phyloP scores from a whole-genome alignment of 1,140 invertebrate genomes.

The Bradysia coprophila region DNA sequence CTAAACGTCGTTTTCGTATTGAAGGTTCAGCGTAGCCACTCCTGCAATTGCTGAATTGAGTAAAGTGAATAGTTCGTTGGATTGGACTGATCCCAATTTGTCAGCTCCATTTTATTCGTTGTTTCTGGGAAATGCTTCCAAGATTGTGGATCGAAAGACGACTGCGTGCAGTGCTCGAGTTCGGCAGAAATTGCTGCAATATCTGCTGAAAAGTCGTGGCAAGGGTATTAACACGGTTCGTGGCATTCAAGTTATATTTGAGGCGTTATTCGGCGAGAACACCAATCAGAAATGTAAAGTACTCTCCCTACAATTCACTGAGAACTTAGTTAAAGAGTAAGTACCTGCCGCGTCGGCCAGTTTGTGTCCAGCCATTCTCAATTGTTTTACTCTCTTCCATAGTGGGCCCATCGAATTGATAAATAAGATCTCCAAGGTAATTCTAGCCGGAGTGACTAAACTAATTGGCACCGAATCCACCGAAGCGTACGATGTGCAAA shows the following conservation, averaged over 20 bases:
- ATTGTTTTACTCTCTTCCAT: constrained; percentile 12
- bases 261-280: constrained; percentile 65
- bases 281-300: constrained; percentile 67
- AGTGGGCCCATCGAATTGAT: constrained; percentile 39
- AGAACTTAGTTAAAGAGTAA: constrained; percentile 63
- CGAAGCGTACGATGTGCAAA: constrained; percentile 22
- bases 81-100: constrained; percentile 50
- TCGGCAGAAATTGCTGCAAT: constrained; percentile 66
- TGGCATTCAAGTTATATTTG: constrained; percentile 73
- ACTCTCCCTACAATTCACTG: constrained; percentile 62
- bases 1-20: too few species aligned
- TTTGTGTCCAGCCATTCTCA: neutral
- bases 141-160: constrained; percentile 35
- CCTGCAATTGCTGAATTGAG: constrained; percentile 19
- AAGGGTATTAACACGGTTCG: constrained; percentile 60
- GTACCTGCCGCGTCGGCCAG: constrained; percentile 10
- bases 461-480: constrained; percentile 35
- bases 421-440: constrained; percentile 37
- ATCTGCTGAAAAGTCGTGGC: constrained; percentile 60
- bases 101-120: constrained; percentile 55
- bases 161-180: constrained; percentile 61
- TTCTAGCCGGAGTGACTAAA: constrained; percentile 50
- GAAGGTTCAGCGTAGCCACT: constrained; percentile 22
- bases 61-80: constrained; percentile 37
- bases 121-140: constrained; percentile 43